phyloP scores from a whole-genome alignment of 1,140 invertebrate species.

The Melitaea cinxia region DNA sequence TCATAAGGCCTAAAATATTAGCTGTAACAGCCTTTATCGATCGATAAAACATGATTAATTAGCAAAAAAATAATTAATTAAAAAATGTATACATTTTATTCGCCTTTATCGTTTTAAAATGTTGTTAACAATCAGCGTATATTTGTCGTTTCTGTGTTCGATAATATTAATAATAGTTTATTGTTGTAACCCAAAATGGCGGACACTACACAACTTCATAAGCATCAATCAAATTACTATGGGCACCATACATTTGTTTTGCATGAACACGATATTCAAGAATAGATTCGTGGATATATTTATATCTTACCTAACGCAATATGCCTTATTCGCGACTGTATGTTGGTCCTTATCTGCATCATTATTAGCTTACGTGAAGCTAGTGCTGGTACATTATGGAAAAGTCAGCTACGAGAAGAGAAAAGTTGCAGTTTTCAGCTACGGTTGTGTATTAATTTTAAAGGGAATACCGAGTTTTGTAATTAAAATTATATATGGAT shows the following conservation, averaged over 20 bases:
- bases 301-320: background rate
- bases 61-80: background rate
- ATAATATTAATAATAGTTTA: slow-evolving; percentile 34
- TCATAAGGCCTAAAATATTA: no score
- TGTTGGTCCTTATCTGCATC: slow-evolving; percentile 43
- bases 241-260: slow-evolving; percentile 34
- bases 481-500: background rate
- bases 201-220: slow-evolving; percentile 41
- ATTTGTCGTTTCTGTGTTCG: slow-evolving; percentile 30
- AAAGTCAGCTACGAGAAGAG: slow-evolving; percentile 24
- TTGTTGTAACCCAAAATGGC: slow-evolving; percentile 39
- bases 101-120: no score
- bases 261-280: background rate
- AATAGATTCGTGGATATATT: background rate
- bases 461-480: background rate
- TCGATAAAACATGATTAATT: background rate
- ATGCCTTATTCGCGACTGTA: slow-evolving; percentile 26
- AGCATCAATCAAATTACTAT: slow-evolving; percentile 41
- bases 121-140: background rate
- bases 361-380: slow-evolving; percentile 38
- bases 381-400: slow-evolving; percentile 32
- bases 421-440: background rate
- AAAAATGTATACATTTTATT: no score
- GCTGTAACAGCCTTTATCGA: background rate
- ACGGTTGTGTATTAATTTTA: background rate